Evolutionary conservation across 2,113 vertebrate species (phyloP).

Genomic region (Fregata magnificens): DNA sequence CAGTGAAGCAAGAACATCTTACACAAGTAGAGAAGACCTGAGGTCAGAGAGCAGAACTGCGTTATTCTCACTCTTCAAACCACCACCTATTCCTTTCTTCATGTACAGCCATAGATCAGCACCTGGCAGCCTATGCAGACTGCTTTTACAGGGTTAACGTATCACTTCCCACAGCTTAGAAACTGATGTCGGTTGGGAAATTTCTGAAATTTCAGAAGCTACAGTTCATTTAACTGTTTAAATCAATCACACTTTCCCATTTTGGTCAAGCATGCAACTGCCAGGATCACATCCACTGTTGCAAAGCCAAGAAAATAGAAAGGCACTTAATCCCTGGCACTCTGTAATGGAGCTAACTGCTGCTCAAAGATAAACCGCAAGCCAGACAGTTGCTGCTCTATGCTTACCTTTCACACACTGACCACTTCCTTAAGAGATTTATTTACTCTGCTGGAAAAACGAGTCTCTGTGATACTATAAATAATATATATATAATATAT

Average conservation of each 20-base stretch:
- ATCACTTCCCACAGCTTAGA: neutral
- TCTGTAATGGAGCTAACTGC: neutral
- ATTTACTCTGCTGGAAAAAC: neutral
- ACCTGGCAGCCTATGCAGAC: neutral
- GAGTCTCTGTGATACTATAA: neutral
- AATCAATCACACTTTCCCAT: neutral
- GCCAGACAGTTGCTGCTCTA: neutral
- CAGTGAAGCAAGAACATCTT: neutral
- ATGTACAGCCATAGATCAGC: fast-evolving
- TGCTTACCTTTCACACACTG: neutral
- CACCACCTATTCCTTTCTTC: neutral
- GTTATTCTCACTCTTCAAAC: neutral
- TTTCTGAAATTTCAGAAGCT: neutral
- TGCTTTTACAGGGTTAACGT: neutral
- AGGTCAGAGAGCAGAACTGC: neutral
- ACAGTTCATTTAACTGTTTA: neutral
- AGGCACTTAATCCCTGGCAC: neutral
- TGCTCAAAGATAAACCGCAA: neutral
- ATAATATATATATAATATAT: no score
- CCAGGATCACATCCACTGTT: neutral
- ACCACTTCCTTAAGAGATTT: neutral
- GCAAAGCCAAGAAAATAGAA: neutral
- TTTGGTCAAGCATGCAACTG: neutral
- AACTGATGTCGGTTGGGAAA: neutral
- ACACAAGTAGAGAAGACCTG: neutral